Evolutionary conservation across 35 echinoderm and acorn worm species (phyloP), one percentile per base, ranked within the genome.

Genomic region (Apostichopus japonicus): DNA sequence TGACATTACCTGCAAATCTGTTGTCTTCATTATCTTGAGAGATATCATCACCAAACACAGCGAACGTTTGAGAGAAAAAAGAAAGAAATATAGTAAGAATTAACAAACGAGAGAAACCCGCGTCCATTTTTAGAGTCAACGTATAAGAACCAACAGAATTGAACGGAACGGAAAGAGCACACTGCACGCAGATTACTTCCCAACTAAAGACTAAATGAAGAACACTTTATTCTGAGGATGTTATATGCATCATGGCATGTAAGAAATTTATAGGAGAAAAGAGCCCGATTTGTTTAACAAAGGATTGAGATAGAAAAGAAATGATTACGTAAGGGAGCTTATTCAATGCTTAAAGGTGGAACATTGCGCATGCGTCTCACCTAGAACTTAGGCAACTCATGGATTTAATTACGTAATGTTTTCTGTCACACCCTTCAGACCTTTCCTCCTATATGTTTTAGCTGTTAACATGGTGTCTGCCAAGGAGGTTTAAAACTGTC

Each of bases 11-110:
- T 84, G 93, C 58, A 77, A 94, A 94, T 94, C 93, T 91, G 78
- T 94, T 91, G 79, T 94, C 93, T 86, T 94, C 93, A 86, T 94
- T 94, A 71, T 94, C 88, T 58, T 80, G 78, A 52, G 88, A 91
- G 19, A 94, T 91, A 52, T 94, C 93, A 17, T 91, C 93, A 56
- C 93, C 93, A 62, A 94, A 94, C 25, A 5, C 44, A 6, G 84
- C 92, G 19, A 22, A 78, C 6, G 56, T 53, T 56, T 44, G 23
- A 73, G 21, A 16, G 56, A 89, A 55, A 78, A 90, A 4, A 55
- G 67, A 90, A 77, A 90, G 65, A 75, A 90, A 55, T 23, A 90
- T 23, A 1, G 23, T 58, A 10, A 87, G 55, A 87, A 8, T 44
- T 16, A 87, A 7, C 63, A 58, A 62, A 17, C 70, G 57, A 87